Evolutionary conservation across 2,797 vertebrate species (phyloP).

Genomic region (Rousettus madagascariensis): DNA sequence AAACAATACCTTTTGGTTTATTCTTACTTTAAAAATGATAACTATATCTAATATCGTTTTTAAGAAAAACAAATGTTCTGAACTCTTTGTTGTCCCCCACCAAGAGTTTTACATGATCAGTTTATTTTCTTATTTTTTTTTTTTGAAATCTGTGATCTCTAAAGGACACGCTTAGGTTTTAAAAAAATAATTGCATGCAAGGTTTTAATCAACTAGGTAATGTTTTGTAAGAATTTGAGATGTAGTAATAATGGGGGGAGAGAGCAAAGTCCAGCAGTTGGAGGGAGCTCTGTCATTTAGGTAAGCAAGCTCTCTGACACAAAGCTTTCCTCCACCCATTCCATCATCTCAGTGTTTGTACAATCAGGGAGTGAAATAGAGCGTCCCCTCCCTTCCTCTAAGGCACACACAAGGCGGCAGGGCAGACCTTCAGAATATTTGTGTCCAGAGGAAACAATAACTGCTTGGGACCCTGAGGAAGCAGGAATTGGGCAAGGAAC

Average conservation of each 20-base stretch:
- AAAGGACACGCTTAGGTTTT: not conserved
- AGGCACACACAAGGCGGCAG: not conserved
- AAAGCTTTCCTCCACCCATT: not conserved
- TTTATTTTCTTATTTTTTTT: not conserved
- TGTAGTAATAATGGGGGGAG: not conserved
- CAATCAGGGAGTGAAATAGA: not conserved
- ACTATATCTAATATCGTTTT: not conserved
- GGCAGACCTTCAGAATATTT: constrained; percentile 45
- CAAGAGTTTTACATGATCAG: not conserved
- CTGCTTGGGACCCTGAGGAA: constrained; percentile 4
- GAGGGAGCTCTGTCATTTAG: not conserved
- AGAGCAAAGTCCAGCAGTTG: not conserved
- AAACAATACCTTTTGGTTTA: not conserved
- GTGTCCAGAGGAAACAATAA: constrained; percentile 62
- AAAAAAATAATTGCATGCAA: not conserved
- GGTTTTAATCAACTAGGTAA: not conserved
- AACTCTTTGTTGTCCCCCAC: not conserved
- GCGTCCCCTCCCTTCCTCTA: not conserved
- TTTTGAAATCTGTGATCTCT: not conserved
- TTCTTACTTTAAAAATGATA: constrained; percentile 1
- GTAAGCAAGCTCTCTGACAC: not conserved
- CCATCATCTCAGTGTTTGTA: not conserved
- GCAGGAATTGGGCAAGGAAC: constrained; percentile 59
- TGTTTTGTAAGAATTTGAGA: not conserved
- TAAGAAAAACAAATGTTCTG: not conserved